Evolutionary conservation across 2,888 invertebrate species (phyloP).

Genomic region (Trachelus tabidus): DNA sequence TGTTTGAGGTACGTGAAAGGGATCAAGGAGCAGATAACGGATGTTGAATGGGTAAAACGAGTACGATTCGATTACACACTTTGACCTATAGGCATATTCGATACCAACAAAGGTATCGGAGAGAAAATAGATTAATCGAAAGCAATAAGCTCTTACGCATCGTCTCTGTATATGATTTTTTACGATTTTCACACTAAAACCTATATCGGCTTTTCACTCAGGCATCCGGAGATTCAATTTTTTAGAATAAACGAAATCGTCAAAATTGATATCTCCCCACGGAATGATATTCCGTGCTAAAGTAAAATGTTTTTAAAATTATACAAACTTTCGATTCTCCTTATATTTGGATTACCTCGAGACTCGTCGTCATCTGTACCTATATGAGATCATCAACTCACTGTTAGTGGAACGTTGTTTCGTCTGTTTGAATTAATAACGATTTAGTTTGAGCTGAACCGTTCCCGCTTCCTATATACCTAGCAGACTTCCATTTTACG

Average conservation of each 20-base stretch:
- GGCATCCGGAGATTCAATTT: neutral
- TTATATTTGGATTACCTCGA: neutral
- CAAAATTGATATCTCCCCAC: neutral
- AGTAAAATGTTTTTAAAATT: neutral
- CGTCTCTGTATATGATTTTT: neutral
- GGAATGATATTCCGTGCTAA: neutral
- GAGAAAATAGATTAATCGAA: constrained; percentile 45
- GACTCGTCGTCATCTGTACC: neutral
- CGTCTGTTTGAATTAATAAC: neutral
- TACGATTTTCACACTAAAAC: neutral
- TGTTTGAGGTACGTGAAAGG: neutral
- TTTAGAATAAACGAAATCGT: neutral
- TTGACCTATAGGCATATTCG: constrained; percentile 12
- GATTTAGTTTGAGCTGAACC: neutral
- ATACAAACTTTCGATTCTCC: neutral
- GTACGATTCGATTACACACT: constrained; percentile 41
- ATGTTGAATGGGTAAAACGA: neutral
- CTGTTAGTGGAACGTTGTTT: neutral
- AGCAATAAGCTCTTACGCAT: constrained; percentile 29
- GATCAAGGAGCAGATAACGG: neutral
- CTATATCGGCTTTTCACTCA: neutral
- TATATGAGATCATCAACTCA: neutral
- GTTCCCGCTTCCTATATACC: neutral
- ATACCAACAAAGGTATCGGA: constrained; percentile 22
- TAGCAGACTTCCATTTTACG: neutral